A percentile compares a stretch with the other conserved stretches of the same genome.
Conservation (phyloP, 2,797 vertebrate genomes). For the Salarias fasciatus region DNA sequence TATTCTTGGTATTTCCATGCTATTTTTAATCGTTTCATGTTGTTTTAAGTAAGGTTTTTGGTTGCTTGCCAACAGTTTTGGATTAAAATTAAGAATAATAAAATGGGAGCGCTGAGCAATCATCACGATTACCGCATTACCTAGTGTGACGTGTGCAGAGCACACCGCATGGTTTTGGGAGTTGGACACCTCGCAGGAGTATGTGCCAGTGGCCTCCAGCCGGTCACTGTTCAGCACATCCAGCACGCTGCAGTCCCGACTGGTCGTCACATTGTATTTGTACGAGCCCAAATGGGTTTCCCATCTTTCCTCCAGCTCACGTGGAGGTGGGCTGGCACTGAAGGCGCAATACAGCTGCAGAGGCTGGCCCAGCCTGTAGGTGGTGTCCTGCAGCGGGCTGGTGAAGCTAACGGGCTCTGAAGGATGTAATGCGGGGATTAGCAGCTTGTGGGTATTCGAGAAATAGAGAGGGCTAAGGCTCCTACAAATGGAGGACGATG, state of each 20-base stretch:
- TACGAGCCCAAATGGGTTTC: constrained; percentile 84
- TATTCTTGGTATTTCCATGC: too few relatives aligned
- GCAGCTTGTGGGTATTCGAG: too few relatives aligned
- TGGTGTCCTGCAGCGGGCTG: constrained; percentile 88
- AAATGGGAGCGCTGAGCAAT: constrained; percentile 4
- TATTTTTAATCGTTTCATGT: too few relatives aligned
- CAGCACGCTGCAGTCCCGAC: constrained; percentile 80
- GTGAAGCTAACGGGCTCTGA: constrained; percentile 84
- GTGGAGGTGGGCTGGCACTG: constrained; percentile 86
- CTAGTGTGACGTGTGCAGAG: constrained; percentile 40
- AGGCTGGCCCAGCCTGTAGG: constrained; percentile 83
- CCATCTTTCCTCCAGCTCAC: constrained; percentile 91
- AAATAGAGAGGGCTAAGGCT: not conserved
- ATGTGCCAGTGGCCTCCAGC: constrained; percentile 87
- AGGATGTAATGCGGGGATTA: constrained; percentile 42
- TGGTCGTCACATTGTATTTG: constrained; percentile 87
- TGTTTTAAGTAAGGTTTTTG: too few relatives aligned
- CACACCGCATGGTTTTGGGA: constrained; percentile 44
- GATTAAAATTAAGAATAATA: not conserved
- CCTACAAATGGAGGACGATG: constrained; percentile 7
- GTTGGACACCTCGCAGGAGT: constrained; percentile 86
- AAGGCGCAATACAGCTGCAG: constrained; percentile 88
- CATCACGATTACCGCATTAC: constrained; percentile 24
- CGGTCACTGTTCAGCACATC: constrained; percentile 83
- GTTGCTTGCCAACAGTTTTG: too few relatives aligned